Percentiles rank a stretch among this genome's conserved stretches.
Evolutionary conservation across 2,113 vertebrate genomes (phyloP).

Genomic region (Burhinus bistriatus): DNA sequence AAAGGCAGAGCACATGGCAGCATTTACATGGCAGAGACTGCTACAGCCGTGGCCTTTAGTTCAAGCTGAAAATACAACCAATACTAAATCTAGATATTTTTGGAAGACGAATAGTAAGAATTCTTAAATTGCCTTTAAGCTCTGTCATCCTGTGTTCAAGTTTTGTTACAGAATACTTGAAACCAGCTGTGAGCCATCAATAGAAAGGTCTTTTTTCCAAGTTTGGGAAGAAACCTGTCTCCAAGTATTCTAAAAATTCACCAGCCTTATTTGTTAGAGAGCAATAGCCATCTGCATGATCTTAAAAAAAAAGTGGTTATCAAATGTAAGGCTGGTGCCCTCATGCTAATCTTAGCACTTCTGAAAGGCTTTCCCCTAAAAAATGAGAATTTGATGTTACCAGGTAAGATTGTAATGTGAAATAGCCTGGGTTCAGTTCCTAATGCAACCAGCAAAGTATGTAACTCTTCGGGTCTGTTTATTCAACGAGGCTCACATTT

Average conservation of each 20-base stretch:
- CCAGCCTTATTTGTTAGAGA: neutral
- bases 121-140: neutral
- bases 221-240: neutral
- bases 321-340: neutral
- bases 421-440: neutral
- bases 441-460: neutral
- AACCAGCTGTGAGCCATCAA: too few species aligned
- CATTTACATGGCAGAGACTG: neutral
- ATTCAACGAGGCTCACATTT: fast-evolving
- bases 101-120: neutral
- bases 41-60: neutral
- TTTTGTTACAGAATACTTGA: neutral
- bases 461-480: neutral
- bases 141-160: neutral
- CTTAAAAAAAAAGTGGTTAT: neutral
- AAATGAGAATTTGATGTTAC: neutral
- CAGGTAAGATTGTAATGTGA: neutral
- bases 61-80: neutral
- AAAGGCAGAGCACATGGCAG: neutral
- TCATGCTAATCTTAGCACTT: fast-evolving
- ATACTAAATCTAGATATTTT: neutral
- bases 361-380: neutral
- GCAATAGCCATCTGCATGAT: neutral
- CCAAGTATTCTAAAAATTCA: fast-evolving
- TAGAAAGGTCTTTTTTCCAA: neutral